phyloP scores from a whole-genome alignment of 2,797 vertebrate genomes.

The Onychomys torridus region DNA sequence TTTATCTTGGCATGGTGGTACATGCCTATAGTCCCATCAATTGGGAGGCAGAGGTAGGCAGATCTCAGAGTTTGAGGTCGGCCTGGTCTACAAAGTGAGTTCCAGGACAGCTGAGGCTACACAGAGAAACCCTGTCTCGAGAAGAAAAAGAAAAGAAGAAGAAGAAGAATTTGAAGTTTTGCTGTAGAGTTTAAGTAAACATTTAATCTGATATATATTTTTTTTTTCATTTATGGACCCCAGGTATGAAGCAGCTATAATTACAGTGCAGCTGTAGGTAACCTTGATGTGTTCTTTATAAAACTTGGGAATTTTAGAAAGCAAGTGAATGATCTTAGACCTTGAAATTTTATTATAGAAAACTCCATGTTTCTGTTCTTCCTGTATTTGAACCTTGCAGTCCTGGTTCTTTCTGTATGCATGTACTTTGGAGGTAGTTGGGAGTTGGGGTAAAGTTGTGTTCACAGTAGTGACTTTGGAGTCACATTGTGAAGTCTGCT shows the following conservation, averaged over 20 bases:
- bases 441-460: neutral
- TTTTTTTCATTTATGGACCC: slow-evolving; percentile 69
- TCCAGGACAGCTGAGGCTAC: neutral
- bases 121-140: neutral
- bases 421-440: neutral
- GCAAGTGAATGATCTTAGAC: slow-evolving; percentile 1
- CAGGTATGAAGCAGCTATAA: neutral
- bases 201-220: slow-evolving; percentile 66
- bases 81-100: neutral
- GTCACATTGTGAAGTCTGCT: slow-evolving; percentile 37
- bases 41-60: neutral
- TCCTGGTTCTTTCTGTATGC: neutral
- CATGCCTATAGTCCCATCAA: neutral
- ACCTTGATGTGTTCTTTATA: slow-evolving; percentile 68
- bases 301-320: slow-evolving; percentile 68
- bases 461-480: slow-evolving; percentile 42
- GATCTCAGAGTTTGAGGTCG: neutral
- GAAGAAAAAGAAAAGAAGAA: neutral
- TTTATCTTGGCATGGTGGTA: neutral
- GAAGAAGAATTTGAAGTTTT: neutral
- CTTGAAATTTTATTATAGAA: neutral
- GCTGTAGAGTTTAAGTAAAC: slow-evolving; percentile 65
- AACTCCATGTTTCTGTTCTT: slow-evolving; percentile 15
- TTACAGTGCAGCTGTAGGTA: neutral
- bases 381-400: neutral